Conservation (phyloP, 2,797 vertebrate species). For the Decapterus maruadsi region DNA sequence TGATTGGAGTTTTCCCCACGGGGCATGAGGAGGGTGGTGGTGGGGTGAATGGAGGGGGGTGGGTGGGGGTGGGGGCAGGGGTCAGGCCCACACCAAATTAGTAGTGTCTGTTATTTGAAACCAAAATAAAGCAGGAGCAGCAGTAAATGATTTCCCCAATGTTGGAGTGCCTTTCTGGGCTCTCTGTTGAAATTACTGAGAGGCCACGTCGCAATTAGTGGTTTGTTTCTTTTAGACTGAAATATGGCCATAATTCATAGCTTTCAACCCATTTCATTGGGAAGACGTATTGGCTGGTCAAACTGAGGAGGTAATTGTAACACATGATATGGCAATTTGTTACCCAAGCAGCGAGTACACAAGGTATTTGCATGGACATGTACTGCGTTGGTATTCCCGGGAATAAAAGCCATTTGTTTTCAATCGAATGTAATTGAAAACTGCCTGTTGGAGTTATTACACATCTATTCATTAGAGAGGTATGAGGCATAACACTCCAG, state of each 20-base stretch:
- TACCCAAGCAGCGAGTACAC: conserved; percentile 84
- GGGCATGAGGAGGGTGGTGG: conserved; percentile 67
- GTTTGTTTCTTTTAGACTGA: conserved; percentile 90
- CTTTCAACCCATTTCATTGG: conserved; percentile 87
- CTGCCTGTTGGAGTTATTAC: conserved; percentile 69
- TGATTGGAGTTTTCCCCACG: conserved; percentile 91
- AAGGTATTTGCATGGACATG: conserved; percentile 82
- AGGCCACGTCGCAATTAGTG: conserved; percentile 90
- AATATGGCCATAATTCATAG: conserved; percentile 92
- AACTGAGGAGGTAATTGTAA: conserved; percentile 86
- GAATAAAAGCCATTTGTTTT: conserved; percentile 80
- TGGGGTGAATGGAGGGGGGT: conserved; percentile 16
- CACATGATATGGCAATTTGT: conserved; percentile 90
- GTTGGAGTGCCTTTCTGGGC: conserved; percentile 83
- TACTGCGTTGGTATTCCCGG: conserved; percentile 36
- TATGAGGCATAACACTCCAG: conserved; percentile 62
- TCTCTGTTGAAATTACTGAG: conserved; percentile 84
- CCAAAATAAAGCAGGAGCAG: conserved; percentile 92
- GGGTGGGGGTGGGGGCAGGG: conserved; percentile 74
- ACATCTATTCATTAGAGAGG: conserved; percentile 72
- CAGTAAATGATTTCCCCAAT: conserved; percentile 89
- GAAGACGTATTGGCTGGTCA: conserved; percentile 81
- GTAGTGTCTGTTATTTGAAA: conserved; percentile 94
- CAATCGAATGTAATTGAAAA: conserved; percentile 78
- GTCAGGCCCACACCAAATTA: conserved; percentile 93